These are phyloP conservation scores for Triops longicaudatus DNA, from an alignment of 1,140 invertebrate genomes.

Conservation along the genomic window DNA sequence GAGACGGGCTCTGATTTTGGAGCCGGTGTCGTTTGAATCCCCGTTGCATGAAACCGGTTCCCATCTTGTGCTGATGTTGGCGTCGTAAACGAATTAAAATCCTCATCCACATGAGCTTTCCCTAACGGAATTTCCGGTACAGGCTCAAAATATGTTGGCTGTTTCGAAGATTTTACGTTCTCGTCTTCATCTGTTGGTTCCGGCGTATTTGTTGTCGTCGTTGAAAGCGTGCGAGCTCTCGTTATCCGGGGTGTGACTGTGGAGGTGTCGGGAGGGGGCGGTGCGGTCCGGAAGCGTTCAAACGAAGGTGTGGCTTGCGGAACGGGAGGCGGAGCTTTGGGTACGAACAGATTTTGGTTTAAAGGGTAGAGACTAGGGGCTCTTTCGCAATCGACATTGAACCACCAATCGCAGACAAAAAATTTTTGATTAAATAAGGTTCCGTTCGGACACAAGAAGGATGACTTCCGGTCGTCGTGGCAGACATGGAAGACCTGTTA, in stretches of 20 bases:
- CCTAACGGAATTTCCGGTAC: not conserved
- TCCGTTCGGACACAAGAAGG: slow-evolving; percentile 50
- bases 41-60: not conserved
- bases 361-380: slow-evolving; percentile 42
- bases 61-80: not conserved
- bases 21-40: not conserved
- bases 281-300: not conserved
- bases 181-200: not conserved
- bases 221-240: not conserved
- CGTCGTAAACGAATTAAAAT: not conserved
- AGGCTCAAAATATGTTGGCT: not conserved
- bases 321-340: not conserved
- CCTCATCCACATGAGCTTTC: not conserved
- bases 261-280: not conserved
- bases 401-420: slow-evolving; percentile 53
- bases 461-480: slow-evolving; percentile 63
- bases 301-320: not conserved
- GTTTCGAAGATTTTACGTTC: not conserved
- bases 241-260: too few species aligned
- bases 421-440: slow-evolving; percentile 50
- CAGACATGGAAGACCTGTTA: slow-evolving; percentile 71
- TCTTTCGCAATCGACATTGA: slow-evolving; percentile 44
- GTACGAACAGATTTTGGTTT: slow-evolving; percentile 34
- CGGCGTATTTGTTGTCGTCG: not conserved
- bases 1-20: not conserved